phyloP scores from a whole-genome alignment of 2,113 vertebrate species.

The Asarcornis scutulata region DNA sequence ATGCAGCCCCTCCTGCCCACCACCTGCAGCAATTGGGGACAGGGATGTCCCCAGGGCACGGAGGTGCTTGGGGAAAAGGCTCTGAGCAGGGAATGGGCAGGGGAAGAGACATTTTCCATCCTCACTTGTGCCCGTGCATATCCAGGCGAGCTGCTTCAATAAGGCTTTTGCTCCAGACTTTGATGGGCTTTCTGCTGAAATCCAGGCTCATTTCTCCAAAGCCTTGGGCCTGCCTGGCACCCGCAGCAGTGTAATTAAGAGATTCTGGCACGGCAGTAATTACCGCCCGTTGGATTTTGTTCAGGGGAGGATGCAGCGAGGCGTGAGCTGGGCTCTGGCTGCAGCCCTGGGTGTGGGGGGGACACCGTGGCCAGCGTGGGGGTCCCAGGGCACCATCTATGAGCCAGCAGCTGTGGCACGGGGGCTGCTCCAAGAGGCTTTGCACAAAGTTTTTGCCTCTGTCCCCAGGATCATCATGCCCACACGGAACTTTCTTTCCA shows the following conservation, averaged over 20 bases:
- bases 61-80: neutral
- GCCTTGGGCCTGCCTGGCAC: neutral
- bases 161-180: neutral
- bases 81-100: too few species aligned
- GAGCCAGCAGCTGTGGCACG: neutral
- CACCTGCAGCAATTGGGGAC: neutral
- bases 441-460: neutral
- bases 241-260: neutral
- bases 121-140: neutral
- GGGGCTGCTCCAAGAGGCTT: neutral
- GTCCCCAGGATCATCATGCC: rapidly evolving
- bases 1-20: too few species aligned
- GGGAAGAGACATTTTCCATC: neutral
- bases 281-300: rapidly evolving
- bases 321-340: neutral
- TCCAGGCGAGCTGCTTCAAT: neutral
- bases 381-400: rapidly evolving
- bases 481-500: rapidly evolving
- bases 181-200: neutral
- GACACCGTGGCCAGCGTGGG: neutral
- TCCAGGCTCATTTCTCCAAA: neutral
- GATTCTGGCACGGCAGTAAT: neutral
- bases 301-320: rapidly evolving
- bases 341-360: neutral
- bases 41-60: neutral